Conservation (phyloP, 2,113 vertebrate species). For the Leptosomus discolor region DNA sequence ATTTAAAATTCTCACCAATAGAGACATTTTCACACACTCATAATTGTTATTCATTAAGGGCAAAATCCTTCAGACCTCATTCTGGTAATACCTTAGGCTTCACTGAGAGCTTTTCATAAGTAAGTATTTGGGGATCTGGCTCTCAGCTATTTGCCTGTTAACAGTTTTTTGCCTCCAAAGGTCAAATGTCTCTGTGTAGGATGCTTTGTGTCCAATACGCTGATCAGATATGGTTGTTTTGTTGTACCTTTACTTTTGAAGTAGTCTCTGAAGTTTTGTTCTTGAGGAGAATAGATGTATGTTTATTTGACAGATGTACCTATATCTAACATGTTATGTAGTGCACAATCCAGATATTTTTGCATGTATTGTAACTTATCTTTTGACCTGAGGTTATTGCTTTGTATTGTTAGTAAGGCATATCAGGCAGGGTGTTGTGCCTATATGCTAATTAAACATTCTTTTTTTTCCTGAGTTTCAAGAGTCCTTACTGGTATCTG, state of each 20-base stretch:
- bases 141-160: conserved; percentile 61
- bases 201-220: conserved; percentile 12
- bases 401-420: conserved; percentile 48
- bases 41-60: background rate
- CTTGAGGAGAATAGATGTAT: conserved; percentile 4
- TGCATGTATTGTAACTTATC: conserved; percentile 49
- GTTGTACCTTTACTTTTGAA: conserved; percentile 13
- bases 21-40: background rate
- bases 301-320: conserved; percentile 42
- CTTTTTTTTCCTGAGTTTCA: conserved; percentile 2
- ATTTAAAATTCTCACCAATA: background rate
- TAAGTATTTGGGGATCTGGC: conserved; percentile 53
- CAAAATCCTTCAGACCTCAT: conserved; percentile 58
- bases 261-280: conserved; percentile 46
- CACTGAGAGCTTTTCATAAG: conserved; percentile 51
- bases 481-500: background rate
- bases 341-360: conserved; percentile 31
- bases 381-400: conserved; percentile 38
- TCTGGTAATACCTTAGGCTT: conserved; percentile 46
- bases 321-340: background rate
- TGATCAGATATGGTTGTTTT: background rate
- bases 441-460: conserved; percentile 63
- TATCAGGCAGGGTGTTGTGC: conserved; percentile 25
- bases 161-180: conserved; percentile 52
- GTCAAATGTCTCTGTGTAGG: conserved; percentile 30